Evolutionary conservation across 2,113 vertebrate genomes (phyloP), one percentile per base, ranked within the genome.

Genomic region (Anseranas semipalmata): DNA sequence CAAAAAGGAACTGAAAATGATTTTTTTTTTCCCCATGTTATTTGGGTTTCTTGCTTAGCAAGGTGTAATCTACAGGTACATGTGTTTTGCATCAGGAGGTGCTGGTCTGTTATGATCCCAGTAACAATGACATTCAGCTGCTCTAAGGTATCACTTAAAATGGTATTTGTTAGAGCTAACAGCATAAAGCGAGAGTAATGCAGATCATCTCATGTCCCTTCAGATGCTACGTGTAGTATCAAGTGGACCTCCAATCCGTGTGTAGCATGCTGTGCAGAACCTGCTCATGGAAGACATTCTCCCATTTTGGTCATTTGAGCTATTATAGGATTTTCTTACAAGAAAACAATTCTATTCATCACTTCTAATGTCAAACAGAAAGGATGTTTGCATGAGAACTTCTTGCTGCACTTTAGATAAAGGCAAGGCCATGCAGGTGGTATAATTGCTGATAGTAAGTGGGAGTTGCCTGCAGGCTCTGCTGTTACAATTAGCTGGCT

Each of bases 401-500:
- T 59, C 35, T 46, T 41, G 43, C 43, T 68, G 30, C 9, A 18
- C 43, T 50, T 28, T 14, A 39, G 33, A 9, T 37, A 87, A 22
- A 43, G 16, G 55, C 32, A 68, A 43, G 16, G 73, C 45, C 10
- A 5, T n/a, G 43, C 32, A 55, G 37, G 39, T 52, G 37, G 27
- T 1, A 0, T 37, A 17, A 27, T 45, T 17, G 5, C 3, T 3
- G 7, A 9, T 71, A 48, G n/a, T 39, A 22, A 46, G n/a, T 4
- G 22, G n/a, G n/a, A 46, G 48, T 39, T 55, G 58, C 17, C 66
- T 37, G 33, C 46, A 46, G 65, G 65, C 33, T 70, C 65, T 13
- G 21, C 65, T 32, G 20, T 16, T 33, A 22, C 35, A 53, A 35
- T 25, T 1, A 66, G 52, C 52, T 41, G 30, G 17, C 65, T 11